A percentile compares a stretch with the other conserved stretches of the same genome.
These are phyloP conservation scores for Aricia artaxerxes DNA, from an alignment of 2,888 invertebrate species.

Conservation along the genomic window DNA sequence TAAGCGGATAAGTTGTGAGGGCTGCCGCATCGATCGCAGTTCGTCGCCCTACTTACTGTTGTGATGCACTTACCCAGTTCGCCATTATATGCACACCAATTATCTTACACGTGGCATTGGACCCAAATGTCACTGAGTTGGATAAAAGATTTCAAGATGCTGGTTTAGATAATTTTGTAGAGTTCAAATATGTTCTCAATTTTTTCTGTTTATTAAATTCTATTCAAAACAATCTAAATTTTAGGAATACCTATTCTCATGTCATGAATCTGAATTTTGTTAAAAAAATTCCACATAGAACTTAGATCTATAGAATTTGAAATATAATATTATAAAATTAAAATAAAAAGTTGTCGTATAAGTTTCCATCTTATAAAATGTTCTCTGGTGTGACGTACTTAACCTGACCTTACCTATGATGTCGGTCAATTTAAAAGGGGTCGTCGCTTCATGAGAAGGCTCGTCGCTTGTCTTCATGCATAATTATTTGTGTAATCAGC, in stretches of 20 bases:
- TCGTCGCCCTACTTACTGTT: conserved; percentile 78
- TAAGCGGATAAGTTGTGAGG: conserved; percentile 77
- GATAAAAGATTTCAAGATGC: neutral
- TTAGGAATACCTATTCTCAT: neutral
- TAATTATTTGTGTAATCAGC: conserved; percentile 18
- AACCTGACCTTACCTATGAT: conserved; percentile 28
- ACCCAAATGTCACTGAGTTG: neutral
- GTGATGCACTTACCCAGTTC: conserved; percentile 68
- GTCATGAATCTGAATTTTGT: neutral
- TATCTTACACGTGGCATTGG: conserved; percentile 16
- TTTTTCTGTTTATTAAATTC: too few species aligned
- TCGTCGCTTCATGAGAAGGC: conserved; percentile 16
- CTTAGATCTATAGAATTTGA: too few species aligned
- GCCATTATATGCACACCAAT: conserved; percentile 48
- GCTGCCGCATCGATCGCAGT: conserved; percentile 76
- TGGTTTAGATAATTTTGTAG: neutral
- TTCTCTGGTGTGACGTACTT: conserved; percentile 2
- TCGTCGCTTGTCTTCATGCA: conserved; percentile 13
- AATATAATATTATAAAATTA: too few species aligned
- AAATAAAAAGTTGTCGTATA: neutral
- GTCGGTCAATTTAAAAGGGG: conserved; percentile 29
- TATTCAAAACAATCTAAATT: neutral
- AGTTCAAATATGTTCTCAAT: too few species aligned
- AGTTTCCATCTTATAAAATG: neutral
- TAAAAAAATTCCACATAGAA: neutral